Evolutionary conservation across 2,888 invertebrate species (phyloP).

Genomic region (Mesochorus sp.): DNA sequence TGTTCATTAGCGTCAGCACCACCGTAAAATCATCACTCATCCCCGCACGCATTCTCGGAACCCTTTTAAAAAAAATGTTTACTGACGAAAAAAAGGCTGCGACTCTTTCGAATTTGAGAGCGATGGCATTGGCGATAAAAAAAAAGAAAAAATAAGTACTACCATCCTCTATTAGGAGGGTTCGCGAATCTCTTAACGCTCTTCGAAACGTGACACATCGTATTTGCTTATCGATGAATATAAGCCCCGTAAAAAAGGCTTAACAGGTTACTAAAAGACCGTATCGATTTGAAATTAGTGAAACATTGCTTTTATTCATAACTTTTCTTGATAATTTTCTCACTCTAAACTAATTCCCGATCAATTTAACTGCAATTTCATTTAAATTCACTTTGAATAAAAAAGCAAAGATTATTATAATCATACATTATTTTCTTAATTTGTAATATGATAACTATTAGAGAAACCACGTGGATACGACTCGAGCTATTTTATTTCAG

Average conservation of each 20-base stretch:
- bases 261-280: no score
- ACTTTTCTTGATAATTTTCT: no score
- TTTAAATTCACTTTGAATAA: no score
- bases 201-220: slow-evolving; percentile 28
- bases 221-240: slow-evolving; percentile 34
- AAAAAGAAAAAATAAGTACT: slow-evolving; percentile 10
- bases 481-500: not conserved
- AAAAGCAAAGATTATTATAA: no score
- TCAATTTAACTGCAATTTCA: no score
- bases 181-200: slow-evolving; percentile 29
- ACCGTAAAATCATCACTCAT: slow-evolving; percentile 69
- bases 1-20: slow-evolving; percentile 67
- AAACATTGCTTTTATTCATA: not conserved
- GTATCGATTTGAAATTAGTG: not conserved
- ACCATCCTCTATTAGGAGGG: slow-evolving; percentile 22
- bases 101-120: slow-evolving; percentile 24
- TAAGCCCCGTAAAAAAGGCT: slow-evolving; percentile 16
- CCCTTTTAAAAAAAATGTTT: slow-evolving; percentile 42
- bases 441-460: no score
- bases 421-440: no score
- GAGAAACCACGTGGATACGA: not conserved
- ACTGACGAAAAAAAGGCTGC: slow-evolving; percentile 31
- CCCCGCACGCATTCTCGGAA: slow-evolving; percentile 5
- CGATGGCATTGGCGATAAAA: slow-evolving; percentile 50
- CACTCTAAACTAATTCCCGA: no score